Percentiles rank a stretch among this genome's conserved stretches.
These are phyloP conservation scores for Polyommatus iphigenia DNA, from an alignment of 2,888 invertebrate genomes.

Conservation along the genomic window DNA sequence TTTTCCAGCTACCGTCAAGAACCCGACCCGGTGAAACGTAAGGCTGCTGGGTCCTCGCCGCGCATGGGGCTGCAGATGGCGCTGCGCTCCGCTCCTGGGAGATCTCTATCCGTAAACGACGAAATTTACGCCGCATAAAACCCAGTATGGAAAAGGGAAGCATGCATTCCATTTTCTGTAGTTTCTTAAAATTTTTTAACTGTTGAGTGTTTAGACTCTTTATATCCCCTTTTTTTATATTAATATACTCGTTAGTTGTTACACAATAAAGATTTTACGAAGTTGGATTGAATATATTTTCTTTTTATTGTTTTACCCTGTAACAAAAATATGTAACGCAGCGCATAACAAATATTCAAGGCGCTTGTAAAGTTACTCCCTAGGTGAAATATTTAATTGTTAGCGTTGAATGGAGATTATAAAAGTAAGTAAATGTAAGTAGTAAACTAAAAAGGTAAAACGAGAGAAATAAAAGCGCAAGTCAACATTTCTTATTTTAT, in stretches of 20 bases:
- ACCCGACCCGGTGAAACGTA: conserved; percentile 51
- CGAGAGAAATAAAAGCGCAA: background rate
- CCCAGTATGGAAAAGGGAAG: too few species aligned
- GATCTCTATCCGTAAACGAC: conserved; percentile 54
- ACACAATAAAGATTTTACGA: background rate
- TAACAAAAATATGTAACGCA: too few species aligned
- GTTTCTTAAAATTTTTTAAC: background rate
- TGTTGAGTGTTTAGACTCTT: background rate
- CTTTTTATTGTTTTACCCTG: background rate
- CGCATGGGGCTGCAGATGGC: conserved; percentile 68
- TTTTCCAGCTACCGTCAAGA: conserved; percentile 61
- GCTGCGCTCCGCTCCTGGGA: conserved; percentile 60
- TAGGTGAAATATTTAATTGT: background rate
- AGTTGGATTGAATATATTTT: background rate
- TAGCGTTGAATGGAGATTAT: too few species aligned
- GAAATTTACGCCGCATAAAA: conserved; percentile 59
- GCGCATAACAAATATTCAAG: background rate
- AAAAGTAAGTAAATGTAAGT: too few species aligned
- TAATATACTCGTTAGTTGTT: background rate
- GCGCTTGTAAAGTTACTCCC: background rate
- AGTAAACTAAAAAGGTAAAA: too few species aligned
- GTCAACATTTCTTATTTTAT: background rate
- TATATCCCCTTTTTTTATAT: background rate
- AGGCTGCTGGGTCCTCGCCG: conserved; percentile 55
- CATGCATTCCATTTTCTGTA: background rate